Evolutionary conservation across 2,888 invertebrate species (phyloP), one percentile per base, ranked within the genome.

Genomic region (Lepidochrysops patricia): DNA sequence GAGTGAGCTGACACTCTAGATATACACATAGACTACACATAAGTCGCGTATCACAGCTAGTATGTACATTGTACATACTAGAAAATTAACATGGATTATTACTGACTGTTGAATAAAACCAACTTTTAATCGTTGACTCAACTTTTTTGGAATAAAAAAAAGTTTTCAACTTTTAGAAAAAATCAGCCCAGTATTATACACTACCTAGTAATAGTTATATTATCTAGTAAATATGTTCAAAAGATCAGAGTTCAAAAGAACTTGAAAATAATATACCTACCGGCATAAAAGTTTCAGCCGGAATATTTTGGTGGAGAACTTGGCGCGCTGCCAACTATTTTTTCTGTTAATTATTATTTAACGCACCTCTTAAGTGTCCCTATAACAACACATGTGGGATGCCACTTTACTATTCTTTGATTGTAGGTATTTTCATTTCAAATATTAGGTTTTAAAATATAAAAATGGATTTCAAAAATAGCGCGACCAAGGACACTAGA

Each of bases 271-370:
- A 62, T 60, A 57, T 58, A 63, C 60, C 66, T 63, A 57, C 48
- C 60, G 59, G 43, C 52, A 48, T 54, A 64, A 59, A 59, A 59
- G 57, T 62, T 60, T 60, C 62, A 63, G 54, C 63, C 70, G 75
- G 79, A 81, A 80, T 82, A 81, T 82, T 73, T 73, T 69, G 68
- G 75, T 87, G 86, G 87, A 79, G 43, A 43, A 7, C 70, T 71
- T 69, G 72, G 54, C 54, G 4, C 0, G 19, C 12, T 84, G 88
- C 87, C 88, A 88, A 73, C 72, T 74, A 70, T 77, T 82, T 85
- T 80, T 81, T 78, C 83, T 81, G 86, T 87, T 86, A 88, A 88
- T 89, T 87, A 88, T 86, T 84, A 80, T 87, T 87, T 82, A 83
- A 84, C 82, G 77, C 76, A 73, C 72, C 78, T 82, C 78, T 82